Evolutionary conservation across 2,113 vertebrate genomes (phyloP).

Genomic region (Cottus gobio): DNA sequence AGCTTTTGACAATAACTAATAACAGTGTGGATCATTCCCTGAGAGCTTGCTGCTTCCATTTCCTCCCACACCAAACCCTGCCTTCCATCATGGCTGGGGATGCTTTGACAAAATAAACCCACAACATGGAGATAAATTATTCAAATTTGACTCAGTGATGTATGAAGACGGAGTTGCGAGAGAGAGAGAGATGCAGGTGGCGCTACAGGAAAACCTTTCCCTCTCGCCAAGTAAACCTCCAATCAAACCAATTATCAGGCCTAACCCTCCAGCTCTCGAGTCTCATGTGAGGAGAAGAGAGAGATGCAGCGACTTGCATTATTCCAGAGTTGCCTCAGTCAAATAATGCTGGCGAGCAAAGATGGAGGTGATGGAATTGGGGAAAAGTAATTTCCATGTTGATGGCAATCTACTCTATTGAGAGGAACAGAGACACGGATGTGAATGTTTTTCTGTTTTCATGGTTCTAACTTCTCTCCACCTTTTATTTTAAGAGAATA

Average conservation of each 20-base stretch:
- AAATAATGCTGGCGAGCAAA: constrained; percentile 48
- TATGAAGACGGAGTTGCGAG: constrained; percentile 68
- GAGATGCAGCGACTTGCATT: constrained; percentile 43
- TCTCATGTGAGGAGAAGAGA: constrained; percentile 38
- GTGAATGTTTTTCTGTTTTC: not conserved
- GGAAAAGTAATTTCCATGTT: constrained; percentile 36
- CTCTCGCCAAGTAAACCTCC: constrained; percentile 57
- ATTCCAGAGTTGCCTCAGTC: constrained; percentile 45
- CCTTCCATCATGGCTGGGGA: constrained; percentile 57
- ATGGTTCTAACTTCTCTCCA: not conserved
- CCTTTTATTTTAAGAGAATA: not conserved
- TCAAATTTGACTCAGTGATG: constrained; percentile 78
- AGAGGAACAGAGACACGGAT: constrained; percentile 1
- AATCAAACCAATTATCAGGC: constrained; percentile 73
- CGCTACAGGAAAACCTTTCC: constrained; percentile 51
- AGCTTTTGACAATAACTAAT: constrained; percentile 69
- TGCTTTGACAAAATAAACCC: constrained; percentile 77
- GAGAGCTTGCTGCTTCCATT: constrained; percentile 42
- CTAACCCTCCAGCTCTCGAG: constrained; percentile 50
- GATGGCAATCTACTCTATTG: not conserved
- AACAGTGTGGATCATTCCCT: constrained; percentile 64
- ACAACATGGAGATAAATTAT: constrained; percentile 77
- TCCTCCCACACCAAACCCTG: constrained; percentile 49
- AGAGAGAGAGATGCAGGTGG: constrained; percentile 60
- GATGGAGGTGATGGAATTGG: constrained; percentile 36